Percentiles rank a stretch among this genome's conserved stretches.
Evolutionary conservation across 2,888 invertebrate genomes (phyloP).

Genomic region (Laspeyria flexula): DNA sequence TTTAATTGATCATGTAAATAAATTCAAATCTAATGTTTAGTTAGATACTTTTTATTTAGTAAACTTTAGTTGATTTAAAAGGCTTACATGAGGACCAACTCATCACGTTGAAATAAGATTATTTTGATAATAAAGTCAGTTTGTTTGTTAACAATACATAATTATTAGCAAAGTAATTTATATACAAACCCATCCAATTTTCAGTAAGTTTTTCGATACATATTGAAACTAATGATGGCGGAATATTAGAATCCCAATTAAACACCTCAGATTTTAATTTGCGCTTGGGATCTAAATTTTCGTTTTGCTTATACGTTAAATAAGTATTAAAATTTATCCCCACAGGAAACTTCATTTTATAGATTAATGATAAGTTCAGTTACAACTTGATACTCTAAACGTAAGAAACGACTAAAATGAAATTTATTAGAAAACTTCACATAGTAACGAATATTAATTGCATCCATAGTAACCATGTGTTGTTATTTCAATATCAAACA

Average conservation of each 20-base stretch:
- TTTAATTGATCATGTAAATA: no score
- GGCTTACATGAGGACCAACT: no score
- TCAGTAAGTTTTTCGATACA: slow-evolving; percentile 80
- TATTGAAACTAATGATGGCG: slow-evolving; percentile 73
- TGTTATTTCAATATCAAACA: background rate
- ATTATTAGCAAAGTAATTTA: no score
- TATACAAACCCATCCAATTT: slow-evolving; percentile 75
- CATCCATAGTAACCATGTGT: slow-evolving; percentile 27
- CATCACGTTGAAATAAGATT: no score
- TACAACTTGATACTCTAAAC: background rate
- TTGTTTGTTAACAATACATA: no score
- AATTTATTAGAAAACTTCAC: background rate
- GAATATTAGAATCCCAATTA: slow-evolving; percentile 79
- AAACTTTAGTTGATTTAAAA: no score
- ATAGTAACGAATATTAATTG: slow-evolving; percentile 11
- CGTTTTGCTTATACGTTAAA: slow-evolving; percentile 71
- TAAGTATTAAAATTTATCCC: slow-evolving; percentile 73
- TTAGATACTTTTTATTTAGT: no score
- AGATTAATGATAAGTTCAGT: background rate
- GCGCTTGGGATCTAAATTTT: slow-evolving; percentile 67
- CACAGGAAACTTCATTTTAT: slow-evolving; percentile 65
- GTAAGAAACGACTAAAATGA: background rate
- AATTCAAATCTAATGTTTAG: no score
- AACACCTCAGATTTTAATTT: slow-evolving; percentile 82
- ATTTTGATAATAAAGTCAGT: no score